Conservation (phyloP, 2,888 invertebrate species). For the Mythimna impura region DNA sequence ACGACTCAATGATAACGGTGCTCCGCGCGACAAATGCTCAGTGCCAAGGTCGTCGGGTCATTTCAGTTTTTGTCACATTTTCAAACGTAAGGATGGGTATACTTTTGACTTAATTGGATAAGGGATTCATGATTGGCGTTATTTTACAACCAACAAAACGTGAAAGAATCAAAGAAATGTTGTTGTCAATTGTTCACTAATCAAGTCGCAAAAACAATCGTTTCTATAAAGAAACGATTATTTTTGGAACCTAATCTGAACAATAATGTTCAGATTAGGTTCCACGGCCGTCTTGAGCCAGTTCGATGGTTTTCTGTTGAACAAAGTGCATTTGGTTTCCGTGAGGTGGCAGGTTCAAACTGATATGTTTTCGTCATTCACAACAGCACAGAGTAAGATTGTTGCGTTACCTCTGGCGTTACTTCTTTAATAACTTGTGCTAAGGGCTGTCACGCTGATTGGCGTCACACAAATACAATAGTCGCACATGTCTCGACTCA, state of each 20-base stretch:
- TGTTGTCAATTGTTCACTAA: neutral
- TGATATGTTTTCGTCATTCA: too few species aligned
- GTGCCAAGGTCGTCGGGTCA: constrained; percentile 1
- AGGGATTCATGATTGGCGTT: too few species aligned
- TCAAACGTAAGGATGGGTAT: neutral
- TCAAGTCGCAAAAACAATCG: too few species aligned
- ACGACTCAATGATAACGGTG: constrained; percentile 4
- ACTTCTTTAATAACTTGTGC: neutral
- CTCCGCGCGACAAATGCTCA: constrained; percentile 3
- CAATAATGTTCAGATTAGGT: neutral
- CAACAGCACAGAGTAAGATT: neutral
- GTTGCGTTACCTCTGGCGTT: neutral
- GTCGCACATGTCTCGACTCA: neutral
- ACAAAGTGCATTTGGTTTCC: neutral
- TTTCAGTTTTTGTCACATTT: neutral
- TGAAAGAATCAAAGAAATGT: neutral
- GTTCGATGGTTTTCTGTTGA: neutral
- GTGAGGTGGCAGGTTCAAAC: too few species aligned
- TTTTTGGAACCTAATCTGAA: too few species aligned
- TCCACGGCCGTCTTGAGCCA: neutral
- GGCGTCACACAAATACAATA: constrained; percentile 9
- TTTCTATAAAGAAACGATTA: too few species aligned
- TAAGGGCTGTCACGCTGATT: neutral
- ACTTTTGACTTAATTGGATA: neutral
- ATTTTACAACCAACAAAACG: neutral